A percentile compares a stretch with the other conserved stretches of the same genome.
Evolutionary conservation across 2,888 invertebrate species (phyloP).

Genomic region (Galeopsomyia nigrocyanea): DNA sequence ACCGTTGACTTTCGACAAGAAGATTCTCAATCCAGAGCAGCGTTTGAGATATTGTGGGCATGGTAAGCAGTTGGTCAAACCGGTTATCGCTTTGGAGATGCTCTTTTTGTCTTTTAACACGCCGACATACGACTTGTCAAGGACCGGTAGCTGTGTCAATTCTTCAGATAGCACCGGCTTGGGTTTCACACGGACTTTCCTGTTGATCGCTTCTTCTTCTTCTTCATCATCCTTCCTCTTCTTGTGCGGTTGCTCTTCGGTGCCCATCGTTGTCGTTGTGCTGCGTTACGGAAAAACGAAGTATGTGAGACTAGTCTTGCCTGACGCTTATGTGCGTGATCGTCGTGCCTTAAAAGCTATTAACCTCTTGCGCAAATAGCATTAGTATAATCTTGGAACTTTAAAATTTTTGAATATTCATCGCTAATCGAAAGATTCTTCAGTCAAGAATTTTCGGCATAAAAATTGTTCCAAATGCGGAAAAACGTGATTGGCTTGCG

Average conservation of each 20-base stretch:
- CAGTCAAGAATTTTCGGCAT: no score
- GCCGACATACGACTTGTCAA: constrained; percentile 75
- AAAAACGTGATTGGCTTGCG: constrained; percentile 26
- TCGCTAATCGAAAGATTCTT: no score
- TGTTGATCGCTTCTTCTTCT: constrained; percentile 1
- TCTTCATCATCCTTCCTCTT: constrained; percentile 27
- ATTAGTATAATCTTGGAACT: no score
- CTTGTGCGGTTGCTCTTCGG: constrained; percentile 10
- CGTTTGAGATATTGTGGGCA: constrained; percentile 81
- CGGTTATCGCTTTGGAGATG: constrained; percentile 77
- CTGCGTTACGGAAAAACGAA: constrained; percentile 43
- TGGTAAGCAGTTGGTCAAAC: constrained; percentile 73
- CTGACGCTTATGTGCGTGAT: not conserved
- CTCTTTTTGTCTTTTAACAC: constrained; percentile 74
- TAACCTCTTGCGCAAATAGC: not conserved
- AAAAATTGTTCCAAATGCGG: no score
- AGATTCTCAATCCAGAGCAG: constrained; percentile 74
- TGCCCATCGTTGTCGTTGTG: constrained; percentile 13
- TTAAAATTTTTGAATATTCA: no score
- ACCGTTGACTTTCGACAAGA: constrained; percentile 69
- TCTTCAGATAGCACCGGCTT: constrained; percentile 73
- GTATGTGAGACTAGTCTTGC: constrained; percentile 30
- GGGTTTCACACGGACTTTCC: constrained; percentile 16
- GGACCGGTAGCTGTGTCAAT: constrained; percentile 69
- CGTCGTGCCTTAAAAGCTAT: not conserved